Conservation (phyloP, 2,888 invertebrate species). For the Scrobipalpa costella region DNA sequence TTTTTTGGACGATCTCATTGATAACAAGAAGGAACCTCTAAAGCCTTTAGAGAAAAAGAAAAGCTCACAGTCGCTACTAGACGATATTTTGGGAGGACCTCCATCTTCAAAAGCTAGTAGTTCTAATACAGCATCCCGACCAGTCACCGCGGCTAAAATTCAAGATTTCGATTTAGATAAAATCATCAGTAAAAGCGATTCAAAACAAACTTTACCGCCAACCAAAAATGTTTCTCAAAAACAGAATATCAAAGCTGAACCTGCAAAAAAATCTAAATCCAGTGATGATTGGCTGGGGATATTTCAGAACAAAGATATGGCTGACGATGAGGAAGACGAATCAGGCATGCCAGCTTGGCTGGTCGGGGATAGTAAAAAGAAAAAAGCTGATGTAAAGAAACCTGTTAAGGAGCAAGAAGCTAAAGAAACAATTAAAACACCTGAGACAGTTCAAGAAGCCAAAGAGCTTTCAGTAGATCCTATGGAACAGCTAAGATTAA, state of each 20-base stretch:
- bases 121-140: slow-evolving; percentile 44
- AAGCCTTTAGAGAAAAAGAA: slow-evolving; percentile 62
- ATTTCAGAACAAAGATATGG: slow-evolving; percentile 62
- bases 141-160: slow-evolving; percentile 52
- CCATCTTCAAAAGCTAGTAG: slow-evolving; percentile 51
- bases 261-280: slow-evolving; percentile 54
- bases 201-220: slow-evolving; percentile 44
- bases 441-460: slow-evolving; percentile 28
- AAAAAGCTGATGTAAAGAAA: slow-evolving; percentile 46
- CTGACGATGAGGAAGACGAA: slow-evolving; percentile 49
- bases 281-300: slow-evolving; percentile 74
- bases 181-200: slow-evolving; percentile 58
- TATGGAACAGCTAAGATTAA: background rate
- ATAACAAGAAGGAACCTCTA: slow-evolving; percentile 48
- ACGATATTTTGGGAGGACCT: slow-evolving; percentile 79
- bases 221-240: slow-evolving; percentile 47
- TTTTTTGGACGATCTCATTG: slow-evolving; percentile 54
- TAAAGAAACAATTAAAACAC: slow-evolving; percentile 34
- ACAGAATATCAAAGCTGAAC: slow-evolving; percentile 40
- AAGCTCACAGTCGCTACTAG: slow-evolving; percentile 72
- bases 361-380: slow-evolving; percentile 55
- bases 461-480: slow-evolving; percentile 13
- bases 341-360: slow-evolving; percentile 71
- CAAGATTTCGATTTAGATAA: slow-evolving; percentile 66
- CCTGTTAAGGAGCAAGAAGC: slow-evolving; percentile 21